These are phyloP conservation scores for Centropristis striata DNA, from an alignment of 2,113 vertebrate species.

Conservation along the genomic window DNA sequence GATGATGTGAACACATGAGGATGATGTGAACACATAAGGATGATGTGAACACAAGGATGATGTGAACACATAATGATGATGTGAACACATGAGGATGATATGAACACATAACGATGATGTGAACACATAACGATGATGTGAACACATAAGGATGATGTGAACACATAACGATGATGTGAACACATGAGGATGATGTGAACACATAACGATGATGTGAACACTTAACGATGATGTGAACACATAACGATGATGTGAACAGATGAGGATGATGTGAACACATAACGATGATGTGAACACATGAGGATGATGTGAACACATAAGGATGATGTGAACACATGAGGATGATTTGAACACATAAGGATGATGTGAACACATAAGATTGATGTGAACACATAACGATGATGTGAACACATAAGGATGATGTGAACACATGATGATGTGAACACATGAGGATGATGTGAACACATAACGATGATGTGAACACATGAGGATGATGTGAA, in stretches of 20 bases:
- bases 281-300: no score
- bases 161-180: constrained; percentile 33
- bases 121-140: constrained; percentile 27
- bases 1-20: no score
- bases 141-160: constrained; percentile 30
- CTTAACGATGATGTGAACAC: no score
- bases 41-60: no score
- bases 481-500: constrained; percentile 32
- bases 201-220: no score
- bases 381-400: no score
- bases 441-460: constrained; percentile 27
- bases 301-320: constrained; percentile 26
- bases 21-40: constrained; percentile 26
- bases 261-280: constrained; percentile 31
- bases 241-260: no score
- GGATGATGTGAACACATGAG: constrained; percentile 27
- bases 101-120: no score
- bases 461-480: constrained; percentile 31
- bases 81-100: constrained; percentile 28
- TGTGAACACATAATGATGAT: constrained; percentile 24
- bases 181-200: constrained; percentile 27
- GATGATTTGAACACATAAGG: constrained; percentile 24
- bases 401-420: constrained; percentile 26
- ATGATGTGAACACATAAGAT: constrained; percentile 27
- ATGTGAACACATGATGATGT: constrained; percentile 29